Base-by-base conservation (phyloP, 2,797 vertebrate genomes). In the Alfaro cultratus region DNA sequence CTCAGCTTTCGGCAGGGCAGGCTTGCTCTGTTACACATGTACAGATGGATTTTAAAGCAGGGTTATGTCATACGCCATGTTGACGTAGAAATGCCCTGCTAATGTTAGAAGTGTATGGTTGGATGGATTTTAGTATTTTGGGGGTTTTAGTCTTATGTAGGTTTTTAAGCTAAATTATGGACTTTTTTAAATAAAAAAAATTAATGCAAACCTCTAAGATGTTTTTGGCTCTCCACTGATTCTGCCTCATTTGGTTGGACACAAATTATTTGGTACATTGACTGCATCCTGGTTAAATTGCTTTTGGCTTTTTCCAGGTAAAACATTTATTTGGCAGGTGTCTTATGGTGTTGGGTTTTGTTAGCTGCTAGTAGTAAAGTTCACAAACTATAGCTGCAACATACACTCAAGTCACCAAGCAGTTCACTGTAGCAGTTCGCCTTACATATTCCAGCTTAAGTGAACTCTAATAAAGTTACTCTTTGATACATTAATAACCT, bases 401-500 rank as follows among this genome's bases (percentile, higher is more conserved):
- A 36, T 64, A 16, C 55, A 18, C 13, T 64, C 15, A 64, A 60
- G 55, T 29, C n/a, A 60, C 55, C 12, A 31, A 18, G 15, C 13
- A 16, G 15, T 8, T 64, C 70, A 85, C 78, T 85, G 72, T 83
- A 83, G 79, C 51, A 41, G 41, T 36, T 3, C 84, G 82, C 83
- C 85, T 74, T 78, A 82, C 74, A 86, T 80, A 83, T 85, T 75
- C 76, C 83, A 85, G 76, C 89, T 86, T 91, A 94, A 93, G 88
- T 93, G 88, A 88, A 90, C 87, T 85, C 88, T 93, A 88, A 94
- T 95, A 92, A 93, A 90, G 88, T 93, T 90, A 90, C 87, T 90
- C 88, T 94, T 91, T 93, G 92, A 92, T 94, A 90, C 93, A 92
- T 93, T 95, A 94, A 94, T 94, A 94, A 92, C 90, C 86, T 91